phyloP scores from a whole-genome alignment of 2,113 vertebrate genomes.

The Brachyhypopomus occidentalis region DNA sequence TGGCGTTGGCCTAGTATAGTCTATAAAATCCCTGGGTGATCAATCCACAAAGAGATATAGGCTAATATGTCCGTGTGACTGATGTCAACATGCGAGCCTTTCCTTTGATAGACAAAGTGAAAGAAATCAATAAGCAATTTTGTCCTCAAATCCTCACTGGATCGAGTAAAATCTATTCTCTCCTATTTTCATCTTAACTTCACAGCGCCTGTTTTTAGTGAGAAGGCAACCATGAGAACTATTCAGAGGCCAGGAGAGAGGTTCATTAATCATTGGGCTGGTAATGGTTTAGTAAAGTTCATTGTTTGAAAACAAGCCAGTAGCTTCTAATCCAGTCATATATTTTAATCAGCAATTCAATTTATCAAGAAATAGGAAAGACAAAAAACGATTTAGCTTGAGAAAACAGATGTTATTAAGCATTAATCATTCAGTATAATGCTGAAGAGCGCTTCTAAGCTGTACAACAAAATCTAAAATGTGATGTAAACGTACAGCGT shows the following conservation, averaged over 20 bases:
- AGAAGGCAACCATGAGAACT: conserved; percentile 24
- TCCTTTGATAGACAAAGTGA: conserved; percentile 69
- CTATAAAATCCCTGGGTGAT: conserved; percentile 61
- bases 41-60: conserved; percentile 70
- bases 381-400: not conserved
- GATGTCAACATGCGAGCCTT: conserved; percentile 67
- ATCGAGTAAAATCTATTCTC: conserved; percentile 66
- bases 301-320: conserved; percentile 13
- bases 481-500: not conserved
- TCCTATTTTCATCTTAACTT: conserved; percentile 46
- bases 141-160: conserved; percentile 65
- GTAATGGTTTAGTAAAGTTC: conserved; percentile 37
- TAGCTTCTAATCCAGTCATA: not conserved
- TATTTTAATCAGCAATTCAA: conserved; percentile 6
- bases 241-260: conserved; percentile 19
- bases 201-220: conserved; percentile 40
- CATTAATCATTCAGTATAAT: not conserved
- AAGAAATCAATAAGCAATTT: conserved; percentile 78
- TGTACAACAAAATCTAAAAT: too few relatives aligned
- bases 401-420: not conserved
- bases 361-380: not conserved
- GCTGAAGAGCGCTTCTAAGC: not conserved
- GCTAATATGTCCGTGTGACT: conserved; percentile 57
- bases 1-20: conserved; percentile 52
- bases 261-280: conserved; percentile 35